Conservation (phyloP, 2,888 invertebrate species). For the Thysanoteuthis rhombus region DNA sequence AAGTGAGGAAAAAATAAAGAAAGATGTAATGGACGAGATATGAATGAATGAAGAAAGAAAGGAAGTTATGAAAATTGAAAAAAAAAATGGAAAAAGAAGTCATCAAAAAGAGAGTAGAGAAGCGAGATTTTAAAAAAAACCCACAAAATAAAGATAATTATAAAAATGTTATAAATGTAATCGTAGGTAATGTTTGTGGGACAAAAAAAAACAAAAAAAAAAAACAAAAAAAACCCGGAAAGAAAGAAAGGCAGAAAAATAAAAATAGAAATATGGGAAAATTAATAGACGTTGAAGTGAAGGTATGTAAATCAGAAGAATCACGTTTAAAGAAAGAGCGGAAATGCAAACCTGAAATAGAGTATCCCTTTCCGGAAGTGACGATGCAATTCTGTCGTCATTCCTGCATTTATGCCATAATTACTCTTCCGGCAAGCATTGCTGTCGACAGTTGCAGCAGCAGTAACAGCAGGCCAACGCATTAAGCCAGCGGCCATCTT, state of each 20-base stretch:
- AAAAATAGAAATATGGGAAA: neutral
- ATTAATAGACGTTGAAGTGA: neutral
- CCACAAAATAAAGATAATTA: too few species aligned
- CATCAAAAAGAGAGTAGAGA: too few species aligned
- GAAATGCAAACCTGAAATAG: neutral
- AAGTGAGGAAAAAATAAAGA: too few species aligned
- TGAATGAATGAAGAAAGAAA: too few species aligned
- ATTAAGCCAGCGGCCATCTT: too few species aligned
- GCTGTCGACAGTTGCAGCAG: neutral
- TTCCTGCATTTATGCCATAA: neutral
- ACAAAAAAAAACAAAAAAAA: neutral
- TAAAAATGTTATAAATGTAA: too few species aligned
- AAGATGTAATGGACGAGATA: too few species aligned
- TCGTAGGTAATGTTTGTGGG: accelerated
- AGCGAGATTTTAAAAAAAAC: too few species aligned
- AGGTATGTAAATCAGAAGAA: neutral
- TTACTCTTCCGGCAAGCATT: neutral
- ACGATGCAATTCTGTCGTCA: neutral
- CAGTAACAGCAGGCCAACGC: neutral
- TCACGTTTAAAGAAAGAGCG: neutral
- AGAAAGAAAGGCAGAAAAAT: neutral
- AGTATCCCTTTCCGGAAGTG: neutral
- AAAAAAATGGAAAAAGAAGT: too few species aligned
- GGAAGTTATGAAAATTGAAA: too few species aligned
- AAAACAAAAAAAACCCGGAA: neutral